Conservation (phyloP, 2,113 vertebrate species). For the Tupaia tana region DNA sequence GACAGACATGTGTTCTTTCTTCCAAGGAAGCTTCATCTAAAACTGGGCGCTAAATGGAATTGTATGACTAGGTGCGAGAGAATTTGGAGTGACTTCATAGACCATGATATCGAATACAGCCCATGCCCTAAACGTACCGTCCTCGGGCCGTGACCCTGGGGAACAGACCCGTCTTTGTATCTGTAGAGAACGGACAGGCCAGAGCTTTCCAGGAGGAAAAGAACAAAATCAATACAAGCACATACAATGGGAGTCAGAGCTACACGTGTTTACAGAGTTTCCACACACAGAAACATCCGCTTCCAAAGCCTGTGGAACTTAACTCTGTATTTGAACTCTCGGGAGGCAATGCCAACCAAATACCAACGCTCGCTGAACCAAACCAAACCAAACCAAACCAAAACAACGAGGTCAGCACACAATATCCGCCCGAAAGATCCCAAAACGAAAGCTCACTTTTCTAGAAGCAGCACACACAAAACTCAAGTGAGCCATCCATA, state of each 20-base stretch:
- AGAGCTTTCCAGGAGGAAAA: not conserved
- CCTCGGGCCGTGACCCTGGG: not conserved
- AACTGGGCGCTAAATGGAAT: not conserved
- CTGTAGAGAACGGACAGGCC: not conserved
- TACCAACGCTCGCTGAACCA: not conserved
- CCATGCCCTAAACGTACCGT: not conserved
- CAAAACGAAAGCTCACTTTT: not conserved
- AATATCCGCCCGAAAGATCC: not conserved
- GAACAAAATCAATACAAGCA: slow-evolving; percentile 27
- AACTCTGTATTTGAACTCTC: not conserved
- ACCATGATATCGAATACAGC: accelerated
- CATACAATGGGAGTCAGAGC: slow-evolving; percentile 4
- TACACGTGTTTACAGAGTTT: slow-evolving; percentile 35
- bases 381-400: not conserved
- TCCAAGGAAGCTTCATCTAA: not conserved
- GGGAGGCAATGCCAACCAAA: not conserved
- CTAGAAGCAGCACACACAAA: slow-evolving; percentile 6
- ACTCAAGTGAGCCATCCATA: not conserved
- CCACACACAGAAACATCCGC: not conserved
- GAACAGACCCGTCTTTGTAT: slow-evolving; percentile 41
- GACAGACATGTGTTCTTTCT: not conserved
- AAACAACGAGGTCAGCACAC: not conserved
- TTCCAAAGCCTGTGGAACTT: slow-evolving; percentile 28
- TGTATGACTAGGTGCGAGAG: not conserved
- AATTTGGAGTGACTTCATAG: not conserved